Percentiles rank a stretch among this genome's conserved stretches.
Evolutionary conservation across 2,888 invertebrate genomes (phyloP).

Genomic region (Leptinotarsa peninsularis): DNA sequence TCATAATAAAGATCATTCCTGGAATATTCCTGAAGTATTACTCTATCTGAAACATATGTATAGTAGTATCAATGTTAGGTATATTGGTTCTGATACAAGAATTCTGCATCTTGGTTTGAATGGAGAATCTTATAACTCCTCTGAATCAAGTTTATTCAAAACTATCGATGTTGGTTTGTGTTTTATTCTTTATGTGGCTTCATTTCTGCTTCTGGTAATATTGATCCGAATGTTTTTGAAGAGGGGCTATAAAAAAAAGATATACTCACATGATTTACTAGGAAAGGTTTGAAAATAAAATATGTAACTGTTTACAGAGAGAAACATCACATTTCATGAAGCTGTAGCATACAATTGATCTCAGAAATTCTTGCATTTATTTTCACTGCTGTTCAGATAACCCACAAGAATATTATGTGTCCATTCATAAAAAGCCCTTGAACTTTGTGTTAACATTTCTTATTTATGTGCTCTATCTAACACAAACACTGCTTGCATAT

Average conservation of each 20-base stretch:
- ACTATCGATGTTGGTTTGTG: constrained; percentile 64
- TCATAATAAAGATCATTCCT: constrained; percentile 66
- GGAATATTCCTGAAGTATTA: constrained; percentile 75
- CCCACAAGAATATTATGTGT: no score
- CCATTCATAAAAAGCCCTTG: background rate
- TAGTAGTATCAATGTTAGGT: constrained; percentile 65
- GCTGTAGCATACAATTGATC: background rate
- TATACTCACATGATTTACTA: constrained; percentile 76
- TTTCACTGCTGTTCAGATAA: background rate
- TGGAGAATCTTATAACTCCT: constrained; percentile 26
- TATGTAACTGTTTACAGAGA: background rate
- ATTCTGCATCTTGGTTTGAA: constrained; percentile 57
- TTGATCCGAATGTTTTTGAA: constrained; percentile 76
- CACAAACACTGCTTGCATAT: no score
- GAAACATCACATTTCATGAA: background rate
- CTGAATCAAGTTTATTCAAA: constrained; percentile 50
- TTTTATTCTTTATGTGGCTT: constrained; percentile 57
- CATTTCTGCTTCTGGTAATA: constrained; percentile 77
- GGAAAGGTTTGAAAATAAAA: constrained; percentile 74
- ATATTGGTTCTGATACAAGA: constrained; percentile 64
- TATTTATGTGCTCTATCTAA: background rate
- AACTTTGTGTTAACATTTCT: background rate
- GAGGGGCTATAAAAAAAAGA: constrained; percentile 79
- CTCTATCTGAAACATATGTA: constrained; percentile 74
- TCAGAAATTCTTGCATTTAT: constrained; percentile 11